Base-by-base conservation (phyloP, 35 echinoderm and acorn worm genomes). In the Strongylocentrotus purpuratus region DNA sequence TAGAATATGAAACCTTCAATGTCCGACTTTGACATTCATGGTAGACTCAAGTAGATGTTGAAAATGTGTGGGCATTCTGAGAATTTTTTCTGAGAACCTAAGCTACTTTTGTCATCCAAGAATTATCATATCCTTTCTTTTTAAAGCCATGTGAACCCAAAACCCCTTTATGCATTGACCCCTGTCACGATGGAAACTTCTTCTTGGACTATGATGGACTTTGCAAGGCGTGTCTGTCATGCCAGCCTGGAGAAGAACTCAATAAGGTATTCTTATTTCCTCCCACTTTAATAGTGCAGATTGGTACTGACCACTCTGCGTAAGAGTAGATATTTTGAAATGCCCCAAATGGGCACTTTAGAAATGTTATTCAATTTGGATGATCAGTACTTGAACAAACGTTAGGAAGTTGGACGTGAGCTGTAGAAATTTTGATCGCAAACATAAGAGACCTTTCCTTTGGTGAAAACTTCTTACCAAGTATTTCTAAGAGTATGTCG, bases 171-270 rank as follows among this genome's bases (percentile, higher is more conserved):
- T 89, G 87, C 87, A 33, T 46, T 15, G 87, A 89, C 41, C 33
- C 33, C 31, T 89, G 87, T 89, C 11, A 89, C 45, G 87, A 46
- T 46, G 45, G 45, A 18, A 33, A 46, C 33, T 89, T n/a, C 45
- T 89, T n/a, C 87, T 33, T 89, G 14, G 87, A 46, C 87, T 33
- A 46, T 25, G 87, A 89, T 89, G 87, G 87, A 89, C n/a, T 89
- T 4, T 89, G 87, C 32, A 89, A 89, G 87, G 20, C 45, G 5
- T 89, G 87, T 89, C 33, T 89, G 87, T 5, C 20, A 25, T 89
- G 87, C 9, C 33, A 46, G n/a, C 87, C 87, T 18, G 87, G 87
- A 89, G 87, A 89, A 89, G 32, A 89, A 89, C 87, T 89, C 15
- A 89, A 89, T 46, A 89, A 89, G 87, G 87, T 89, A 89, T 78